Evolutionary conservation across 2,113 vertebrate species (phyloP), one percentile per base, ranked within the genome.

Genomic region (Mustela nigripes): DNA sequence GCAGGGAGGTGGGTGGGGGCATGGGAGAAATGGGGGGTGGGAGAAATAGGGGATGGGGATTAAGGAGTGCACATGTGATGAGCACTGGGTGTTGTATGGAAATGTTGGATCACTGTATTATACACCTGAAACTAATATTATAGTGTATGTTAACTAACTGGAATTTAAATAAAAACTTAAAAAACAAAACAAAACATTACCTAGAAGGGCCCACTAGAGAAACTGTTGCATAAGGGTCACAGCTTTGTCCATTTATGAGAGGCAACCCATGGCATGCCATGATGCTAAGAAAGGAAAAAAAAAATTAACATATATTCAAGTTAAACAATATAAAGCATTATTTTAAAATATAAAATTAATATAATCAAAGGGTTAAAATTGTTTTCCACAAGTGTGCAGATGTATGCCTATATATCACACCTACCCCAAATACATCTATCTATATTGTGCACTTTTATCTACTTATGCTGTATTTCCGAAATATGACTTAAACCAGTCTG

Each of bases 261-360:
- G 99, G 99, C 97, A 99, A 99, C 5, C 99, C 99, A 95, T 99
- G 99, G 98, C 99, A 99, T 92, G 99, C 99, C 81, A 99, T 99
- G 98, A 99, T 99, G 92, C 99, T 99, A 94, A 62, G 97, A 94
- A 65, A 82, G 90, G 36, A 36, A 36, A 98, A 82, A 36, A 84
- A 1, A 89, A 50, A 91, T 97, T 31, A 98, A 92, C 36, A 33
- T 95, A 84, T 36, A 28, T 33, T 95, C 48, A 95, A 53, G 67
- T 83, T 56, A 76, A 83, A 56, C 22, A 56, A 95, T 0, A 93
- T 76, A 82, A 94, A 91, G 82, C 50, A 92, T 60, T 71, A 86
- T 45, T 14, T 71, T 94, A 79, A 84, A 94, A 56, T 36, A 78
- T 10, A 91, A 91, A 96, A 76, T 48, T 26, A 92, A 88, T 69